Evolutionary conservation across 2,113 vertebrate genomes (phyloP).

Genomic region (Leptodactylus fuscus): DNA sequence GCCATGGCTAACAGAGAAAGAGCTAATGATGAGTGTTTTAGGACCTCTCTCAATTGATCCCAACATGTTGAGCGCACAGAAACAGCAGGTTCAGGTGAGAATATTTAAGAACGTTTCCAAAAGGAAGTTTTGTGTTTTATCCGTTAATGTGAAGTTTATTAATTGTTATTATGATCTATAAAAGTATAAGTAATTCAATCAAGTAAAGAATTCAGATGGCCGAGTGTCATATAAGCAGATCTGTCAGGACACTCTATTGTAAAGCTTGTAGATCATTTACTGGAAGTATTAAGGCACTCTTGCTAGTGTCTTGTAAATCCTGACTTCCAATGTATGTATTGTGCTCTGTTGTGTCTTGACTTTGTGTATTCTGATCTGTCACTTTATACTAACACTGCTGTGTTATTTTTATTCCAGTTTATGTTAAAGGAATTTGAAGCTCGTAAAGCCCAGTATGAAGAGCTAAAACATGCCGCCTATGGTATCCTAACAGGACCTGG

Average conservation of each 20-base stretch:
- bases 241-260: too few relatives aligned
- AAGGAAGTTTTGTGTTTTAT: not conserved
- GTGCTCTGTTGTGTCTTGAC: conserved; percentile 69
- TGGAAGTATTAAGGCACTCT: too few relatives aligned
- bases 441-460: conserved; percentile 88
- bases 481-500: conserved; percentile 84
- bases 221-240: too few relatives aligned
- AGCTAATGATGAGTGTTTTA: conserved; percentile 98
- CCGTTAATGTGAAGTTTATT: too few relatives aligned
- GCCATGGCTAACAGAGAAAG: conserved; percentile 96
- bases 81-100: conserved; percentile 93
- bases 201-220: too few relatives aligned
- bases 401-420: conserved; percentile 83
- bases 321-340: conserved; percentile 25
- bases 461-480: conserved; percentile 89
- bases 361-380: conserved; percentile 69
- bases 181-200: too few relatives aligned
- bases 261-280: too few relatives aligned
- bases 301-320: conserved; percentile 16
- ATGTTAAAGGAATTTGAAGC: conserved; percentile 99
- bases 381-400: conserved; percentile 67
- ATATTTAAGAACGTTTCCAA: not conserved
- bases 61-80: conserved; percentile 96
- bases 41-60: conserved; percentile 97
- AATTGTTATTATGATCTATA: too few relatives aligned